These are phyloP conservation scores for Caenorhabditis latens DNA, from an alignment of 1,140 invertebrate genomes.

Conservation along the genomic window DNA sequence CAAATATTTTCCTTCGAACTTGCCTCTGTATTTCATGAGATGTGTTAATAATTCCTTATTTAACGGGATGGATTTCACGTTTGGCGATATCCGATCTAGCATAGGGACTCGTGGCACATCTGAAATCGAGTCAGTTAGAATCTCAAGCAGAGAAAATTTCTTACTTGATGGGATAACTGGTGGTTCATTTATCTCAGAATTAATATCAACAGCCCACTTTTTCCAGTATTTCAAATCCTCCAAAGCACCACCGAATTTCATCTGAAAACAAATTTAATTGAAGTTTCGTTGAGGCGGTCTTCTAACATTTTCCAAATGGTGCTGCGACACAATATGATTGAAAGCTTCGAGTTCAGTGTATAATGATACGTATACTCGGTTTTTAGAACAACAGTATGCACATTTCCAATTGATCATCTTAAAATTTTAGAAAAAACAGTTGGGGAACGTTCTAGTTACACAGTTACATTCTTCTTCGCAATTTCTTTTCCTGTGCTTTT, in stretches of 20 bases:
- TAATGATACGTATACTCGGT: not conserved
- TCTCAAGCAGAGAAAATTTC: too few species aligned
- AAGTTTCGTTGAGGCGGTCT: too few species aligned
- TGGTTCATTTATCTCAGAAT: too few species aligned
- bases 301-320: not conserved
- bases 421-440: too few species aligned
- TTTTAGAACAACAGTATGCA: not conserved
- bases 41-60: too few species aligned
- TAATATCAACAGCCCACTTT: not conserved
- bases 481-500: not conserved
- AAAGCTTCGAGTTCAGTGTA: not conserved
- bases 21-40: too few species aligned
- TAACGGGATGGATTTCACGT: too few species aligned
- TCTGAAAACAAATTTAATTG: too few species aligned
- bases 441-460: too few species aligned
- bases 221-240: not conserved
- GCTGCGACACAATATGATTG: not conserved
- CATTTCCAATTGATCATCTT: not conserved
- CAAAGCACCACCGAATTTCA: not conserved
- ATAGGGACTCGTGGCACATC: not conserved
- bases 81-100: not conserved
- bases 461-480: not conserved
- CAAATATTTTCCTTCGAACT: too few species aligned
- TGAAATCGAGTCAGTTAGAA: not conserved
- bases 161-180: too few species aligned